Evolutionary conservation across 2,113 vertebrate species (phyloP).

Genomic region (Ptychochromis oligacanthus): DNA sequence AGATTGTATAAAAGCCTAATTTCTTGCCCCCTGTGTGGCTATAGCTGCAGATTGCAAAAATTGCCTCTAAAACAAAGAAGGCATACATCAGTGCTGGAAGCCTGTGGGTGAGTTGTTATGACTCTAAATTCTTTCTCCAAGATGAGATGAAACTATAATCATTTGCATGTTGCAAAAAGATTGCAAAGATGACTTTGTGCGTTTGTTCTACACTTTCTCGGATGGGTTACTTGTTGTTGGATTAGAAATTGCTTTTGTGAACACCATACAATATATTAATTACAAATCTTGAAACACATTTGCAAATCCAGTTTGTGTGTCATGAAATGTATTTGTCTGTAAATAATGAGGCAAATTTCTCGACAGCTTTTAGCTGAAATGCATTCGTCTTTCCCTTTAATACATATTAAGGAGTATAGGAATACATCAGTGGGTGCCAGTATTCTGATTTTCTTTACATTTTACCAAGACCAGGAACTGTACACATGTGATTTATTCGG

Average conservation of each 20-base stretch:
- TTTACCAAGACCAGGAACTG: background rate
- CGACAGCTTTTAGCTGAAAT: background rate
- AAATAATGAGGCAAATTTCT: background rate
- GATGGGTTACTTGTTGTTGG: background rate
- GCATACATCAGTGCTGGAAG: background rate
- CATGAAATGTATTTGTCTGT: background rate
- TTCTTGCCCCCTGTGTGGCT: constrained; percentile 34
- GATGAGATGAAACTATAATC: background rate
- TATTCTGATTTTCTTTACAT: background rate
- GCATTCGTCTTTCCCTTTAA: background rate
- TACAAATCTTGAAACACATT: background rate
- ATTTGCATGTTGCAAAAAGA: constrained; percentile 6
- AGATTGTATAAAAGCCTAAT: constrained; percentile 50
- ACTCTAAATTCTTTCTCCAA: background rate
- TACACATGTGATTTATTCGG: background rate
- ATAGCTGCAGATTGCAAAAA: background rate
- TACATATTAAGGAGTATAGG: background rate
- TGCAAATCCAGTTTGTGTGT: background rate
- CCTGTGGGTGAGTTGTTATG: background rate
- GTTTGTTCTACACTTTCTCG: background rate
- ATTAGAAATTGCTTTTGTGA: background rate
- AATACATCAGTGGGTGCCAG: background rate
- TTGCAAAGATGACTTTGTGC: background rate
- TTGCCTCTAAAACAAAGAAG: constrained; percentile 5
- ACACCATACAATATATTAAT: background rate